These are phyloP conservation scores for Monoplex corrugatus DNA, from an alignment of 2,888 invertebrate species.

Conservation along the genomic window DNA sequence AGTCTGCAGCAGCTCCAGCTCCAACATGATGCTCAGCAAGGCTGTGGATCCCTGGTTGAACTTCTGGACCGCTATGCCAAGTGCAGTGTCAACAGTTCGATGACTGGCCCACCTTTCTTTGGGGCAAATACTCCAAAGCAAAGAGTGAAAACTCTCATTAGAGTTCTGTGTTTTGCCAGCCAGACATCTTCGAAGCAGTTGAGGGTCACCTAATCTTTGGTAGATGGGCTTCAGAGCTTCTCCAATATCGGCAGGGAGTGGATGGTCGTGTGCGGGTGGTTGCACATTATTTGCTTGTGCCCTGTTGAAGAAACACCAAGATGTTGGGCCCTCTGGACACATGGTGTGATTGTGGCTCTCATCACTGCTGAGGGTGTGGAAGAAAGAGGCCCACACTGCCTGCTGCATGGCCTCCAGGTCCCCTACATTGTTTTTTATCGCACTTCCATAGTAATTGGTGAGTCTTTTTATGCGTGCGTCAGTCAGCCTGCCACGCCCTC, in stretches of 20 bases:
- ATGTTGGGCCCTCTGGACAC: background rate
- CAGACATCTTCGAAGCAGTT: background rate
- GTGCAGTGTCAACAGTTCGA: conserved; percentile 5
- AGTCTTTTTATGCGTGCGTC: background rate
- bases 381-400: conserved; percentile 29
- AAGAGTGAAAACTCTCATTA: conserved; percentile 25
- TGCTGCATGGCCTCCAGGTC: background rate
- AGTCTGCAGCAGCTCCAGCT: background rate
- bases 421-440: background rate
- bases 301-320: background rate
- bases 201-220: background rate
- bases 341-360: background rate
- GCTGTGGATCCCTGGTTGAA: conserved; percentile 23
- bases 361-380: background rate
- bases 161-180: conserved; percentile 1
- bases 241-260: background rate
- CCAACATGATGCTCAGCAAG: background rate
- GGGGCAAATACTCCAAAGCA: conserved; percentile 10
- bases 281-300: background rate
- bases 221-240: background rate
- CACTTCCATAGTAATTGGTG: conserved; percentile 6
- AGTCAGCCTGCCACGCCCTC: conserved; percentile 24
- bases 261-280: background rate
- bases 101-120: background rate
- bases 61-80: background rate